Percentiles rank a stretch among this genome's conserved stretches.
Conservation (phyloP, 2,888 invertebrate species). For the Tipula lateralis region DNA sequence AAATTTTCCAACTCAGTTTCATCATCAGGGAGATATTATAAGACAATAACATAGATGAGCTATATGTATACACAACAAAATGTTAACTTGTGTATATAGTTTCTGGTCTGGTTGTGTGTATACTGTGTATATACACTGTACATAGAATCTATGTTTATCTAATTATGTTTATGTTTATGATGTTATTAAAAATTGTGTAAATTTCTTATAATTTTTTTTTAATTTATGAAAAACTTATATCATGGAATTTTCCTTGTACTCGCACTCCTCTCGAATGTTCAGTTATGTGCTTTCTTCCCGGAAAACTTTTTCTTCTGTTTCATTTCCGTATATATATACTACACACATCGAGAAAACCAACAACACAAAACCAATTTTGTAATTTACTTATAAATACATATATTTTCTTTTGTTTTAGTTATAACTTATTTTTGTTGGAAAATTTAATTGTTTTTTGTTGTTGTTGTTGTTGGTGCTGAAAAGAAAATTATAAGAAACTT, state of each 20-base stretch:
- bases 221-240: background rate
- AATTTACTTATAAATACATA: background rate
- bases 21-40: background rate
- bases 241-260: background rate
- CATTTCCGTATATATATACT: background rate
- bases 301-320: background rate
- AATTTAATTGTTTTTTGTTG: background rate
- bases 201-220: background rate
- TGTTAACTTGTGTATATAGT: background rate
- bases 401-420: background rate
- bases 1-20: background rate
- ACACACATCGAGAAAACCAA: background rate
- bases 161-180: background rate
- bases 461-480: background rate
- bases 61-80: background rate
- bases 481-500: slow-evolving; percentile 2
- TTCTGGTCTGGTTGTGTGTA: no score
- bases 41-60: slow-evolving; percentile 11
- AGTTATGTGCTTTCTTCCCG: background rate
- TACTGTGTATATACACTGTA: background rate
- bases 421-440: background rate
- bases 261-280: background rate
- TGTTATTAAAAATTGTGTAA: slow-evolving; percentile 5
- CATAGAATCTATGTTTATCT: background rate
- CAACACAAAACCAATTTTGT: background rate